Base-by-base conservation (phyloP, 2,888 invertebrate species). In the Polylopha cassiicola region DNA sequence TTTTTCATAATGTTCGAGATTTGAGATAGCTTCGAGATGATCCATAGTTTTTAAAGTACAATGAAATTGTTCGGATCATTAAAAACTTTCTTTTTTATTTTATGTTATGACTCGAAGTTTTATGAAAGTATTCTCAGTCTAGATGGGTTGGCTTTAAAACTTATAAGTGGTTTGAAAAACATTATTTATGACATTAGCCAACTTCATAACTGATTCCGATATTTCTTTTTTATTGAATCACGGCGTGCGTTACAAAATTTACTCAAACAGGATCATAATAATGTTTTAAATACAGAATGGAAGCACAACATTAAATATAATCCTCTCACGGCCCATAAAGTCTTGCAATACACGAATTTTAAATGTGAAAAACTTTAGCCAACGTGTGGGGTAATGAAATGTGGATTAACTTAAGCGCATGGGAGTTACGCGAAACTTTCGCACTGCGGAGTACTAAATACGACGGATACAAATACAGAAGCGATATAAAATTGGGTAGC, bases 401-500 rank as follows among this genome's bases (percentile, higher is more conserved):
- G 65, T 65, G 64, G 59, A 70, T 68, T 66, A 69, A 73, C 58
- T 70, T 67, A 59, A 27, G 56, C 46, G 48, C 53, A 50, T 44
- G 24, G 20, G 28, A 36, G 50, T 61, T 51, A 47, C n/a, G n/a
- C 36, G 14, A 61, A 72, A 73, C 62, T 73, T 70, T 62, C 55
- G 60, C 53, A 61, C 43, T 58, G 50, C 55, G 56, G 56, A 62
- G 69, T 73, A 69, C 65, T 69, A 67, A 44, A 74, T 64, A 65
- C 62, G 61, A 62, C 64, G 44, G 67, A 65, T 73, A 72, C 70
- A 71, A 71, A 67, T 63, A 69, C 55, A 61, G 64, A 63, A 65
- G 62, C 65, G 66, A 72, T 75, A 73, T 72, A 70, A 73, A 75
- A 81, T 79, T 71, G 73, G 73, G 69, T 64, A 55, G 65, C 62